phyloP scores from a whole-genome alignment of 1,140 invertebrate genomes.

The Zaprionus taronus region DNA sequence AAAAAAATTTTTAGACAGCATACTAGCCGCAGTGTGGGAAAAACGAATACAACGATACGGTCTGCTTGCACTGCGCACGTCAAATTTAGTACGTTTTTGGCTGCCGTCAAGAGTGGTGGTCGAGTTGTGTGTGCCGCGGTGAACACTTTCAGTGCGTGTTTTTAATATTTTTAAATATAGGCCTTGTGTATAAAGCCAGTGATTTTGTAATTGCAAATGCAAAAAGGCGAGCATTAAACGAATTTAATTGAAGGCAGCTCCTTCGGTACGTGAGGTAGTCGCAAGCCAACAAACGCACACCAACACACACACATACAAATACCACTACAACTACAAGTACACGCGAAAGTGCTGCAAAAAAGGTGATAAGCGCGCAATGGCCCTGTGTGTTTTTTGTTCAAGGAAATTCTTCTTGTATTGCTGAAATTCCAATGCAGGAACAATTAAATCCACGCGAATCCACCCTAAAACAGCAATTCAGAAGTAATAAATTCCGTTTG shows the following conservation, averaged over 20 bases:
- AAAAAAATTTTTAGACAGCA: neutral
- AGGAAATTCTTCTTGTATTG: conserved; percentile 42
- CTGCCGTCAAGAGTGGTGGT: conserved; percentile 42
- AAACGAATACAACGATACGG: neutral
- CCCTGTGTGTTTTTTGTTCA: conserved; percentile 31
- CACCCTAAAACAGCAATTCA: conserved; percentile 47
- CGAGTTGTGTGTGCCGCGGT: conserved; percentile 34
- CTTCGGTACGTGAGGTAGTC: conserved; percentile 33
- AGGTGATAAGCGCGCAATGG: conserved; percentile 59
- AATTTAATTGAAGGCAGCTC: conserved; percentile 33
- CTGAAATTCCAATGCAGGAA: conserved; percentile 72
- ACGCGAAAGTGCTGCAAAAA: conserved; percentile 47
- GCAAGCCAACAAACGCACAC: conserved; percentile 11
- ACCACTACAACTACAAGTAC: conserved; percentile 18
- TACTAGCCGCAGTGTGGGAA: neutral
- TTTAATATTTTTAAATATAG: conserved; percentile 47
- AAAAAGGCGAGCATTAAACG: conserved; percentile 14
- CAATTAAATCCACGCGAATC: conserved; percentile 34
- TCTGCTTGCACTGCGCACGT: conserved; percentile 13
- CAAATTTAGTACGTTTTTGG: conserved; percentile 49
- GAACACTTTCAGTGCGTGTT: conserved; percentile 39
- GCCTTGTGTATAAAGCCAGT: conserved; percentile 29
- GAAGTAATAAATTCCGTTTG: conserved; percentile 62
- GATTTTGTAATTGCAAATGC: conserved; percentile 29
- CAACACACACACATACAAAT: conserved; percentile 21